These are phyloP conservation scores for Parus major DNA, from an alignment of 2,113 vertebrate genomes.

Conservation along the genomic window DNA sequence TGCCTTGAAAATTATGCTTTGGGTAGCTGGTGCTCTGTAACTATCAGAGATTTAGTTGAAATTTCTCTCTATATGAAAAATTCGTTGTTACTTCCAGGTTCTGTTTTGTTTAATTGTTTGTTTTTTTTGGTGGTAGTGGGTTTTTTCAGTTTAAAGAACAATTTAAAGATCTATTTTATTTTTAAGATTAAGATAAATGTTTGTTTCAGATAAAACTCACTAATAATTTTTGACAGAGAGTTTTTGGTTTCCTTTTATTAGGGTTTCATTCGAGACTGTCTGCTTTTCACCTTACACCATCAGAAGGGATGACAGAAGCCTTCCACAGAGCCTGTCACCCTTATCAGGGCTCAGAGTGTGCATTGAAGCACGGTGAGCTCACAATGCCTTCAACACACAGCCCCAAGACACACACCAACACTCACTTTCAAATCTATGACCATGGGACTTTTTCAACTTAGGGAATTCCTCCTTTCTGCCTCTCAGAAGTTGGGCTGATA, in stretches of 20 bases:
- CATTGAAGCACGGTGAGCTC: fast-evolving
- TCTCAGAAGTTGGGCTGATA: not conserved
- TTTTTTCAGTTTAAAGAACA: not conserved
- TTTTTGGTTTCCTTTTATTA: not conserved
- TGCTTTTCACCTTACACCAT: not conserved
- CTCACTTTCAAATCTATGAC: not conserved
- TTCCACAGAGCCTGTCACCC: not conserved
- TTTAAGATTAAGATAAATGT: not conserved
- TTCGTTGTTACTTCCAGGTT: not conserved
- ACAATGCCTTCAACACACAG: fast-evolving
- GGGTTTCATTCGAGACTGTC: not conserved
- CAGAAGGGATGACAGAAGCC: not conserved
- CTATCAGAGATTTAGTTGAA: not conserved
- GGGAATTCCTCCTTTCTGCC: not conserved
- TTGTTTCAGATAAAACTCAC: not conserved
- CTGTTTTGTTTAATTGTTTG: not conserved
- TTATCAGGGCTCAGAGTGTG: not conserved
- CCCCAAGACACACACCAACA: not conserved
- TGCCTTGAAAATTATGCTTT: not conserved
- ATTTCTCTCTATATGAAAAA: not conserved
- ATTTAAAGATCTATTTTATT: not conserved
- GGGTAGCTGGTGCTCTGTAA: not conserved
- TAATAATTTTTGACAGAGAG: not conserved
- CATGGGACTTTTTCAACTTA: not conserved
- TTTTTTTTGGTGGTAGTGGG: fast-evolving